Percentiles rank a stretch among this genome's conserved stretches.
These are phyloP conservation scores for Styela clava DNA, from an alignment of 23 tunicate genomes.

Conservation along the genomic window DNA sequence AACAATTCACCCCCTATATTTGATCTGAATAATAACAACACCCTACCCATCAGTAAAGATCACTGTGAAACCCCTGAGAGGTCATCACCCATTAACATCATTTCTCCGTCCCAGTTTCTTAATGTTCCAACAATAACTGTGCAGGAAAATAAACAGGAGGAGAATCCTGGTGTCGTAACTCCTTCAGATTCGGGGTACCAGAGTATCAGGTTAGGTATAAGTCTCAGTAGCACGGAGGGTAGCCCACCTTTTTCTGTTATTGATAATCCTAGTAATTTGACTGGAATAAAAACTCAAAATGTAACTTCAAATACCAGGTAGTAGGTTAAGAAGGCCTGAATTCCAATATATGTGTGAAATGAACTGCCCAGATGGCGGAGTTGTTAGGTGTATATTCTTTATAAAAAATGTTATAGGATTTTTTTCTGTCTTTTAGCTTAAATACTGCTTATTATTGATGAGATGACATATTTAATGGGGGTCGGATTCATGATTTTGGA, in stretches of 20 bases:
- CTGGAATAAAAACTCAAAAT: background rate
- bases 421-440: too few species aligned
- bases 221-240: constrained; percentile 17
- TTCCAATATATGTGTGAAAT: too few species aligned
- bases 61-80: background rate
- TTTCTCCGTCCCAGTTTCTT: constrained; percentile 12
- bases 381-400: too few species aligned
- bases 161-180: constrained; percentile 1
- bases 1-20: constrained; percentile 1
- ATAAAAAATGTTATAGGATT: too few species aligned
- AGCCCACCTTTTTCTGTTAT: constrained; percentile 18
- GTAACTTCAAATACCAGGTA: background rate
- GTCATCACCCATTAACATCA: background rate
- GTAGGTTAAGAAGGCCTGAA: too few species aligned
- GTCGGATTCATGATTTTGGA: too few species aligned
- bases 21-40: background rate
- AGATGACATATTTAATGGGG: too few species aligned
- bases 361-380: too few species aligned
- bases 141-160: background rate
- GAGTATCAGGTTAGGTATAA: background rate
- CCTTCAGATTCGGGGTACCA: constrained; percentile 22
- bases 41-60: background rate
- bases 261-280: background rate
- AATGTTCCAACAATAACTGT: background rate
- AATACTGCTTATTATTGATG: too few species aligned